Evolutionary conservation across 2,113 vertebrate genomes (phyloP).

Genomic region (Micronisus gabar): DNA sequence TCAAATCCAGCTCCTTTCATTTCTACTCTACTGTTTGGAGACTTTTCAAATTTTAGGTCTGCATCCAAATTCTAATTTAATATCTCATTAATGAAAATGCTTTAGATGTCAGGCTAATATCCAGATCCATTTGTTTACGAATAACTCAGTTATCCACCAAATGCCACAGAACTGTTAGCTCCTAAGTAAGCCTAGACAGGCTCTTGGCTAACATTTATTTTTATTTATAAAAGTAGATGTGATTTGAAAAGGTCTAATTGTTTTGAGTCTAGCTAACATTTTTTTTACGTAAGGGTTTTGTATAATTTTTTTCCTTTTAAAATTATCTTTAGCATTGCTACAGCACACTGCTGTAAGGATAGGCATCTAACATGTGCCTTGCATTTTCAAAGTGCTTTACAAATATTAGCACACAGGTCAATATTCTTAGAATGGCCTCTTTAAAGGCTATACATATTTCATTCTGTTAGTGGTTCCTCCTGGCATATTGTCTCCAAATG

Average conservation of each 20-base stretch:
- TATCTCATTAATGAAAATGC: conserved; percentile 9
- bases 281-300: not conserved
- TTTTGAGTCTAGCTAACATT: not conserved
- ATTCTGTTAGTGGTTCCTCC: not conserved
- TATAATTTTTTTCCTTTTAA: not conserved
- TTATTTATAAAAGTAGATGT: not conserved
- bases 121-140: not conserved
- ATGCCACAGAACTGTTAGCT: not conserved
- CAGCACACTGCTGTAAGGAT: not conserved
- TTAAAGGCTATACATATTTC: not conserved
- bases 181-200: not conserved
- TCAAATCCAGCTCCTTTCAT: not conserved
- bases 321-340: not conserved
- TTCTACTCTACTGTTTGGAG: not conserved
- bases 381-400: not conserved
- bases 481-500: not conserved
- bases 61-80: conserved; percentile 6
- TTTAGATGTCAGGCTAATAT: not conserved
- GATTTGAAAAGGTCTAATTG: not conserved
- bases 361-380: not conserved
- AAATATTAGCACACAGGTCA: not conserved
- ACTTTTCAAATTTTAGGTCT: not conserved
- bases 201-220: not conserved
- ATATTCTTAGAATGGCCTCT: not conserved
- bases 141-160: not conserved